Base-by-base conservation (phyloP, 2,888 invertebrate species). In the Gandaritis pyraliata region DNA sequence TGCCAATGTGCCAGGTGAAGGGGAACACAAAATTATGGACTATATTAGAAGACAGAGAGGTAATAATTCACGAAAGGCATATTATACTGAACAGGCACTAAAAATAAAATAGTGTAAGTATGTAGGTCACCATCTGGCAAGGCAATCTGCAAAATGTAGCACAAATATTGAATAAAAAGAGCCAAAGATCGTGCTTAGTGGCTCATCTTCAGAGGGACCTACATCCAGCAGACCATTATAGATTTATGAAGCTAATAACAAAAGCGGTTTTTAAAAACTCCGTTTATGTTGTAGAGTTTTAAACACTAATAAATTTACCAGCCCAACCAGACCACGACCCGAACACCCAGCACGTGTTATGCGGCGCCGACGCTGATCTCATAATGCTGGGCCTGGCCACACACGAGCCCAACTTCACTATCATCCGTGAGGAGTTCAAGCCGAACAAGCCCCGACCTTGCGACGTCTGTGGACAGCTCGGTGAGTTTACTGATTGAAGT, bases 1-100 rank as follows among this genome's bases (percentile, higher is more conserved):
- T 87, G 99, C 99, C 0, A 99, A 99, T 87, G 98, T 98, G 5
- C 98, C 98, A 0, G 98, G 98, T 6, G 98, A 98, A 88, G 98
- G 99, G 0, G 99, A 99, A 87, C 99, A 99, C 85, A 99, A 99
- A 92, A 99, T 99, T 73, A 99, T 99, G 99, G 99, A 99, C 89
- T 99, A 95, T 82, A 98, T 99, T 73, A 94, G 99, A n/a, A 95
- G 95, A 75, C 99, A 99, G 89, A 95, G 99, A 86, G 96, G 96
- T 95, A 84, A 72, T 4, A 29, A 29, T 29, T 29, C 29, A 29
- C 29, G 6, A 29, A n/a, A n/a, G n/a, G n/a, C n/a, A n/a, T n/a
- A n/a, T n/a, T n/a, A n/a, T n/a, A n/a, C n/a, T n/a, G n/a, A n/a
- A n/a, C n/a, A n/a, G n/a, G n/a, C n/a, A n/a, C n/a, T n/a, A n/a